phyloP scores from a whole-genome alignment of 2,113 vertebrate genomes.

The Archocentrus centrarchus region DNA sequence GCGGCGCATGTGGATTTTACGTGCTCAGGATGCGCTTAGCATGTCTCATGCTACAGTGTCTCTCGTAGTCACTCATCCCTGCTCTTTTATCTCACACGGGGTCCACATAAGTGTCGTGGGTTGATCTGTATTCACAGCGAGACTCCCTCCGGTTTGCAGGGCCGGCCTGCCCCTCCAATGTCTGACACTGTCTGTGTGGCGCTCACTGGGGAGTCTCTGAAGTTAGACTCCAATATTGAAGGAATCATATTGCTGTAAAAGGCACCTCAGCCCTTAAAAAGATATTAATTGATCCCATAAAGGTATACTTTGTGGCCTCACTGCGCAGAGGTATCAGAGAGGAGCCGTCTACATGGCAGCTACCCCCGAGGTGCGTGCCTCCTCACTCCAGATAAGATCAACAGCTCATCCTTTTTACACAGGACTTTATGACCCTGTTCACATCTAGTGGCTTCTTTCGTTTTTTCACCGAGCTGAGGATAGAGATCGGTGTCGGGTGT shows the following conservation, averaged over 20 bases:
- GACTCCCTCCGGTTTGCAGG: not conserved
- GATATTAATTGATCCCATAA: not conserved
- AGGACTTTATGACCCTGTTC: not conserved
- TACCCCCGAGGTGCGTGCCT: not conserved
- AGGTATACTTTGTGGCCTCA: not conserved
- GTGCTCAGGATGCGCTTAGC: not conserved
- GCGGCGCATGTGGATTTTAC: constrained; percentile 27
- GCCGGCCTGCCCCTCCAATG: not conserved
- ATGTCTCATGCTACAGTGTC: not conserved
- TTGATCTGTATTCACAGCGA: constrained; percentile 14
- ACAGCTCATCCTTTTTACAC: not conserved
- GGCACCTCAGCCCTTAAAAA: not conserved
- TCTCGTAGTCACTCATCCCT: not conserved
- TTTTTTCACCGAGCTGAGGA: not conserved
- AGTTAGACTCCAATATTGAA: not conserved
- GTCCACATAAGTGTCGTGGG: constrained; percentile 2
- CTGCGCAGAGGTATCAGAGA: not conserved
- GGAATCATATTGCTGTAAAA: not conserved
- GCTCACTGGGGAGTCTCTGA: constrained; percentile 6
- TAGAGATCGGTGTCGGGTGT: not conserved
- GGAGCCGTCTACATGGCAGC: not conserved
- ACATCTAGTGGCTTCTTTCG: not conserved
- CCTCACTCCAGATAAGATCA: not conserved
- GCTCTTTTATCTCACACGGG: constrained; percentile 16
- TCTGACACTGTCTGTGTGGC: constrained; percentile 6